These are phyloP conservation scores for Hypomecis punctinalis DNA, from an alignment of 2,888 invertebrate species.

Conservation along the genomic window DNA sequence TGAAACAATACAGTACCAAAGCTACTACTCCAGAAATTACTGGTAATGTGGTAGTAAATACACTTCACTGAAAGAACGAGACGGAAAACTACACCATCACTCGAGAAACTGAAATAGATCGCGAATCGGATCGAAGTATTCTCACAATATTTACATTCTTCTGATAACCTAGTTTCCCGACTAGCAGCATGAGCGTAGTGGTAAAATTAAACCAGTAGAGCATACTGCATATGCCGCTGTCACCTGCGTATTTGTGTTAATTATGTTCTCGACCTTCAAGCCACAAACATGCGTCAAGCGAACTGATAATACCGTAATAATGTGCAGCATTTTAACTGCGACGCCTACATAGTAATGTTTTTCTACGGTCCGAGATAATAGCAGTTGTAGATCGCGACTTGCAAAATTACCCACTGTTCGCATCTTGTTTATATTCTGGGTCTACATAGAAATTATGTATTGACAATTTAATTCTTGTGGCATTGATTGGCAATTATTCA, in stretches of 20 bases:
- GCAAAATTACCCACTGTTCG: too few relatives aligned
- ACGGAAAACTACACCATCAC: neutral
- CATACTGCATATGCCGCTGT: conserved; percentile 13
- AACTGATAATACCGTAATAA: conserved; percentile 34
- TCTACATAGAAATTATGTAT: too few relatives aligned
- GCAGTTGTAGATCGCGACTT: too few relatives aligned
- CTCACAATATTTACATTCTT: conserved; percentile 10
- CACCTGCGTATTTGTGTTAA: conserved; percentile 40
- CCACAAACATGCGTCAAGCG: conserved; percentile 15
- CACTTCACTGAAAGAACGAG: neutral
- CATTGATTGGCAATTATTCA: too few relatives aligned
- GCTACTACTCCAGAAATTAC: neutral
- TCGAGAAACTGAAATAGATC: conserved; percentile 11
- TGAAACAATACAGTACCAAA: too few relatives aligned
- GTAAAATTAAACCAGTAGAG: conserved; percentile 13
- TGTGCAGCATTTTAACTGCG: conserved; percentile 41
- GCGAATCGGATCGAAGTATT: conserved; percentile 1
- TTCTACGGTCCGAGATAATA: neutral
- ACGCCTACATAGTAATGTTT: conserved; percentile 38
- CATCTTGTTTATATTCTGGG: too few relatives aligned
- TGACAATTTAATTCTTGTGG: too few relatives aligned
- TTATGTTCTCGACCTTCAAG: conserved; percentile 38
- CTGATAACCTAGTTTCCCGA: conserved; percentile 21
- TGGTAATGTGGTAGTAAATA: neutral
- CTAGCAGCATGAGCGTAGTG: conserved; percentile 2